Conservation (phyloP, 2,888 invertebrate species). For the Chirona hameri region DNA sequence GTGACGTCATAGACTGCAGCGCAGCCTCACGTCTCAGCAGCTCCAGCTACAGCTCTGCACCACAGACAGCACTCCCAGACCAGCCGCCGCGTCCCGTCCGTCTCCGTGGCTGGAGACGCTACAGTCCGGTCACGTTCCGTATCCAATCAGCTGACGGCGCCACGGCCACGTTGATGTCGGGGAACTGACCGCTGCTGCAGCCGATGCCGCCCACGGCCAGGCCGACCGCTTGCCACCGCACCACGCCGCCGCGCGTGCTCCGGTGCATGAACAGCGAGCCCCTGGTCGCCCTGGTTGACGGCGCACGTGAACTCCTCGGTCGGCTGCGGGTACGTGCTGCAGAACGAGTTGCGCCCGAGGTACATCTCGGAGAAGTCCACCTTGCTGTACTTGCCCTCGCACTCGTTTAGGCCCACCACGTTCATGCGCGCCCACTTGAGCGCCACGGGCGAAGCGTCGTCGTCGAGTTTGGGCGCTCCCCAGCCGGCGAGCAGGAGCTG, state of each 20-base stretch:
- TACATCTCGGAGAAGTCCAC: neutral
- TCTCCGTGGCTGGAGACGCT: no score
- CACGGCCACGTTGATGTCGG: neutral
- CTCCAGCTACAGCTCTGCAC: no score
- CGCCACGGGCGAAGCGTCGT: neutral
- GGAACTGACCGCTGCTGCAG: neutral
- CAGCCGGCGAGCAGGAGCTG: neutral
- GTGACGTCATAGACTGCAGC: no score
- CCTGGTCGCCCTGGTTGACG: neutral
- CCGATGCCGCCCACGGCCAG: neutral
- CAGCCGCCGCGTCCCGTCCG: no score
- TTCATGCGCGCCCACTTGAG: neutral
- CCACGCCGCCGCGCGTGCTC: neutral
- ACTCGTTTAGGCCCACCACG: neutral
- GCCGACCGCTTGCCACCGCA: neutral
- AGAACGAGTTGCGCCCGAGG: neutral
- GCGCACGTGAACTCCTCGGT: neutral
- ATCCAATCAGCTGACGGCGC: neutral
- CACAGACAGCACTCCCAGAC: no score
- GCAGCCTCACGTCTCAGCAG: no score
- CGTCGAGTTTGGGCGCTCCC: neutral
- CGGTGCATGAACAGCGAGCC: neutral
- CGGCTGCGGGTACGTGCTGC: neutral
- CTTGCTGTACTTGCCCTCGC: neutral
- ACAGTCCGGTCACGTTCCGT: neutral